Base-by-base conservation (phyloP, 2,888 invertebrate genomes). In the Keiferia lycopersicella region DNA sequence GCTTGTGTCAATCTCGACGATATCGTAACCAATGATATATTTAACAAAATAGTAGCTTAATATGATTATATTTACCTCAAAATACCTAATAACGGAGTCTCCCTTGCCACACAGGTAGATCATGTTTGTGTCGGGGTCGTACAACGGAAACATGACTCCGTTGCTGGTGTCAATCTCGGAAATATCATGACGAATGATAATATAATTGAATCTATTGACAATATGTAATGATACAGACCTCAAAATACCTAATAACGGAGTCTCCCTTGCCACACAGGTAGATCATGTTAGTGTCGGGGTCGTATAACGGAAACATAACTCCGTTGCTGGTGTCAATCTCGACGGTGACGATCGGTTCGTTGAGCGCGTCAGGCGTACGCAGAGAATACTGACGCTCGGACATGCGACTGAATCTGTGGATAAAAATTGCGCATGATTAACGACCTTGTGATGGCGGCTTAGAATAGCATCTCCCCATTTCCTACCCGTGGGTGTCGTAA, bases 211-310 rank as follows among this genome's bases (percentile, higher is more conserved):
- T 92, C 98, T 97, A 34, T 34, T 34, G 6, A 34, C 8, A 34
- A 34, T n/a, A 34, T 34, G 10, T 34, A 10, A 26, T 10, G 26
- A 26, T 30, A 58, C 45, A 26, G 6, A 94, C 94, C 92, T 94
- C 98, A 86, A 97, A 98, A 88, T 98, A 98, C 71, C 98, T 94
- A 77, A 99, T 98, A 74, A 98, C 98, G 63, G 98, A 98, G 92
- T 99, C 99, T 60, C 99, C 99, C 94, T 99, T 99, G 71, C 99
- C 99, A 83, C 98, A 99, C 60, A 99, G 93, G 90, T 95, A 99
- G 74, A 99, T 95, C 80, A 99, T 93, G 93, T 96, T 98, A 71
- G 98, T 98, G 88, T 99, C 99, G 61, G 97, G 95, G 92, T 99
- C 99, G 88, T 98, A 99, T 45, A 98, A 94, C 16, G 99, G 99